Base-by-base conservation (phyloP, 2,797 vertebrate species). In the Allobates femoralis region DNA sequence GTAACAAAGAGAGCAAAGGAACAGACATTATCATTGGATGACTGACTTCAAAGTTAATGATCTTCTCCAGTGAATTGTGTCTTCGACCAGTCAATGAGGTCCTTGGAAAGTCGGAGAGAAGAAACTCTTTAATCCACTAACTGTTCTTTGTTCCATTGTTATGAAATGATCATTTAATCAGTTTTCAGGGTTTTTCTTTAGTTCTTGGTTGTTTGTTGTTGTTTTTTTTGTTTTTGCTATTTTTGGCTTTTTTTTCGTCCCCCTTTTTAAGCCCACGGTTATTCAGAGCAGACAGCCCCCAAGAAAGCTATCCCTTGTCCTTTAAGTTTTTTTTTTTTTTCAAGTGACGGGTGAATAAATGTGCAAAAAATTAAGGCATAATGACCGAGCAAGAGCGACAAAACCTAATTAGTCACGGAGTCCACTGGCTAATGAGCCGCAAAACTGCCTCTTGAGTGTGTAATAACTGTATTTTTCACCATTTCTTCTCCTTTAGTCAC, bases 371-470 rank as follows among this genome's bases (percentile, higher is more conserved):
- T 97, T 95, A 96, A 96, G 96, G 96, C 96, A 97, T 97, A 97
- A 98, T 98, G 97, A 98, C 96, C 97, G 96, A 94, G 96, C 95
- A 95, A 93, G 92, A 93, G 93, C 92, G 94, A 98, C 97, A 99
- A 98, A 97, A 97, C 96, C 95, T 95, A 94, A 98, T 99, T 98
- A 97, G 97, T 98, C 97, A 98, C 96, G 96, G 96, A 97, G 96
- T 95, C 97, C 97, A 97, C 95, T 96, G 96, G 94, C 96, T 98
- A 99, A 98, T 98, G 97, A 97, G 96, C 96, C 97, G 96, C 96
- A 97, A 96, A 97, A 94, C 94, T 89, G 84, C 94, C 95, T 94
- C 92, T 94, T 96, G 96, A 95, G 96, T 97, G 97, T 97, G 96
- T 96, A 97, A 97, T 98, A 97, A 97, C 96, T 98, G 96, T 97